Percentiles rank a stretch among this genome's conserved stretches.
These are phyloP conservation scores for Camponotus vicinus DNA, from an alignment of 1,140 invertebrate species.

Conservation along the genomic window DNA sequence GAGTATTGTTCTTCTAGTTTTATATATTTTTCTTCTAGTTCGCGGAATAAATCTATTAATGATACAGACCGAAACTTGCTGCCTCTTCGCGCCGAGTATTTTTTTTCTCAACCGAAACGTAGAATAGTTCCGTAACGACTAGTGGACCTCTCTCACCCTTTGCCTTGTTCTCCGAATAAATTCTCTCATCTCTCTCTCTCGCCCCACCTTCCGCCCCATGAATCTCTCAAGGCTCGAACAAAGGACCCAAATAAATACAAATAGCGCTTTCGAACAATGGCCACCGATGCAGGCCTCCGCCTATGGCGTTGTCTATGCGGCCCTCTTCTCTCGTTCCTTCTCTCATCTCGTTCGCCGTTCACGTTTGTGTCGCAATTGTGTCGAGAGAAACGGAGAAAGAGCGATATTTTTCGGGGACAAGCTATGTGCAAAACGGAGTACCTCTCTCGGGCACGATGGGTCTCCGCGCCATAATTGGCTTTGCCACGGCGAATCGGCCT, in stretches of 20 bases:
- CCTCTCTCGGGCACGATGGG: conserved; percentile 46
- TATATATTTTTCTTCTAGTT: background rate
- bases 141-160: conserved; percentile 73
- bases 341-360: conserved; percentile 57
- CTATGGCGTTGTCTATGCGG: conserved; percentile 79
- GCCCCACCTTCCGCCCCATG: conserved; percentile 62
- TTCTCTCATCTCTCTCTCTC: conserved; percentile 64
- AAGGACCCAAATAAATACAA: conserved; percentile 83
- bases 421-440: conserved; percentile 57
- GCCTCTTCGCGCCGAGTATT: conserved; percentile 18
- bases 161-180: conserved; percentile 71
- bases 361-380: conserved; percentile 51
- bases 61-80: background rate
- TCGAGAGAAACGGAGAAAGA: conserved; percentile 25
- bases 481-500: conserved; percentile 79
- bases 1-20: background rate
- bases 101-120: conserved; percentile 70
- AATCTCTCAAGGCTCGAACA: conserved; percentile 73
- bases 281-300: conserved; percentile 74
- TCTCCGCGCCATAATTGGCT: conserved; percentile 84
- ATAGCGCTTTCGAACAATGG: conserved; percentile 83
- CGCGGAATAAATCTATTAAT: conserved; percentile 3
- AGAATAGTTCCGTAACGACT: conserved; percentile 72
- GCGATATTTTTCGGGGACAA: conserved; percentile 37
- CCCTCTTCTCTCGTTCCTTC: conserved; percentile 40